Evolutionary conservation across 2,113 vertebrate species (phyloP), one percentile per base, ranked within the genome.

Genomic region (Parotia lawesii): DNA sequence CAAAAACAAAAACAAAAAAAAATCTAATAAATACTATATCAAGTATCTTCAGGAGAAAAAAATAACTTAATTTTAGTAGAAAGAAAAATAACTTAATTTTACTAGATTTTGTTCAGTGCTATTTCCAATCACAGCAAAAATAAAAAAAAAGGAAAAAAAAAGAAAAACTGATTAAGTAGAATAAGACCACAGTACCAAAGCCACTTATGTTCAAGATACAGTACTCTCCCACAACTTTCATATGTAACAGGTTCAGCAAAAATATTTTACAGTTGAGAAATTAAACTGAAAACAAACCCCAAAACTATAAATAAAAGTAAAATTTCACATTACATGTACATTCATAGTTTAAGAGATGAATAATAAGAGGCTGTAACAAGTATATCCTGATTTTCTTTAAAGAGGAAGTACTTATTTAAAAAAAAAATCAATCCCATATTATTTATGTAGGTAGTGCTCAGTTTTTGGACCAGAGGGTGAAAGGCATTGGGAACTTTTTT

Each of bases 1-100:
- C 50, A 95, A 96, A 92, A 95, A 96, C 80, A 48, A 90, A 85
- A 40, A 40, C 40, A 40, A 77, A 84, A 83, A 83, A 80, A 72
- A 96, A 61, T 89, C 81, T 77, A 97, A 97, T 97, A 97, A 97
- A 97, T 97, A 98, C 50, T 85, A 96, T 97, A 92, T 98, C 98
- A 98, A 97, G 98, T 97, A 96, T 97, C 93, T 95, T 97, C 96
- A 97, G 97, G 97, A 97, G 93, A 94, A 83, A 95, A 96, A 95
- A 97, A 95, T 96, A 97, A 97, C 96, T 97, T 97, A 97, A 89
- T 96, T 96, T 96, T 96, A 96, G 96, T 93, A 97, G 94, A 95
- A 97, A 97, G 75, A 95, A 89, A 97, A 94, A 96, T 95, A 96
- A 97, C 91, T 97, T 96, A 97, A 96, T 94, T 97, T 90, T 84